phyloP scores from a whole-genome alignment of 2,113 vertebrate species.

The Pholis gunnellus region DNA sequence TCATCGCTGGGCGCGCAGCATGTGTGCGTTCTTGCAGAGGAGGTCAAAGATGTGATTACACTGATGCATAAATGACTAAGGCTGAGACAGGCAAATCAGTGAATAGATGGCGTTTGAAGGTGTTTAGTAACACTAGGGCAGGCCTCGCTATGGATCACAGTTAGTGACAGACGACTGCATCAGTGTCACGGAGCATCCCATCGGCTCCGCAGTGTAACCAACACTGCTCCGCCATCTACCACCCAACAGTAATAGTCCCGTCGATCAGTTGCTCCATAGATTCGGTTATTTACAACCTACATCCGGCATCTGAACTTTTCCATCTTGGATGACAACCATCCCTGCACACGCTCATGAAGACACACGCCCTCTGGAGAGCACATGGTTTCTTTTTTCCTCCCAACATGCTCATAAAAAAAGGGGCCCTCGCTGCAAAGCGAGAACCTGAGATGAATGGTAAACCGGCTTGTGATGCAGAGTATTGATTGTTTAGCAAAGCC shows the following conservation, averaged over 20 bases:
- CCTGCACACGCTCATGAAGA: background rate
- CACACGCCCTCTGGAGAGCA: conserved; percentile 30
- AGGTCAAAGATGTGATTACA: conserved; percentile 56
- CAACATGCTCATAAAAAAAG: conserved; percentile 6
- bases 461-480: conserved; percentile 27
- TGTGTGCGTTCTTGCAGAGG: conserved; percentile 29
- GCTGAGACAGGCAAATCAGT: conserved; percentile 14
- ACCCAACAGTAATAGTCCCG: conserved; percentile 11
- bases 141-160: conserved; percentile 25
- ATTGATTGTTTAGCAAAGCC: conserved; percentile 36
- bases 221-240: conserved; percentile 25
- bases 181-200: conserved; percentile 8
- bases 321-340: conserved; percentile 19
- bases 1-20: conserved; percentile 11
- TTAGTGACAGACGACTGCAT: conserved; percentile 23
- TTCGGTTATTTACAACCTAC: background rate
- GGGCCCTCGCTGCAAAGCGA: conserved; percentile 32
- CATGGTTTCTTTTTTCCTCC: conserved; percentile 46
- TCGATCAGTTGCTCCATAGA: conserved; percentile 8
- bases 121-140: conserved; percentile 21
- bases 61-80: conserved; percentile 24
- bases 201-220: conserved; percentile 14
- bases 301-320: conserved; percentile 1
- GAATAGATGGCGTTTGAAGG: conserved; percentile 33
- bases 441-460: conserved; percentile 55